Evolutionary conservation across 2,888 invertebrate species (phyloP), one percentile per base, ranked within the genome.

Genomic region (Drosophila affinis): DNA sequence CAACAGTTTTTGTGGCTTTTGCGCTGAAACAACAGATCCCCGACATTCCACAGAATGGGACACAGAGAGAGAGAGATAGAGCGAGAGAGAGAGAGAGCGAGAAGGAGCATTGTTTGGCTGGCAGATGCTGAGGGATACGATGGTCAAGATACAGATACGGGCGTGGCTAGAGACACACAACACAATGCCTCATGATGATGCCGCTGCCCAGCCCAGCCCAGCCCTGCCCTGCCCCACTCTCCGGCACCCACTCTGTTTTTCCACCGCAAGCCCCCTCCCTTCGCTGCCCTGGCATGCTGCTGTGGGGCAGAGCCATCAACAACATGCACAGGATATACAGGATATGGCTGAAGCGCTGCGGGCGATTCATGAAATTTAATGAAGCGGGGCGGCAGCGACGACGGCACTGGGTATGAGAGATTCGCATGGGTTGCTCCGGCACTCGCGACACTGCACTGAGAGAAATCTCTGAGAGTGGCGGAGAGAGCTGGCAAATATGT

Each of bases 291-390:
- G 12, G 9, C 48, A 39, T 21, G 4, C 14, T 39, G 51, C 58
- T 68, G 74, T 76, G 82, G 77, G n/a, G 85, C 74, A 67, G 74
- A 79, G 59, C 87, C 76, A 87, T 82, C 87, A 82, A 87, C 83
- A 87, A 79, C 85, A 87, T 78, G 78, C 74, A 65, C 75, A 82
- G 87, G 75, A 85, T 77, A 83, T 77, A 71, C 75, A 82, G 87
- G 75, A 85, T 76, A 83, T 77, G 79, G 75, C 77, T 68, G 55
- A 79, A 70, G 39, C 72, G 75, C 85, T 85, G 87, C 84, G 84
- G 85, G 85, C 88, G 81, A 83, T 85, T 88, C 85, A 88, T 88
- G 86, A 86, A 85, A 85, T 85, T 85, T 88, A 85, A 88, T 85
- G 87, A 88, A 86, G 83, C 81, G 78, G 79, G 75, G 77, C 79